Conservation (phyloP, 2,888 invertebrate genomes). For the Cerceris rybyensis region DNA sequence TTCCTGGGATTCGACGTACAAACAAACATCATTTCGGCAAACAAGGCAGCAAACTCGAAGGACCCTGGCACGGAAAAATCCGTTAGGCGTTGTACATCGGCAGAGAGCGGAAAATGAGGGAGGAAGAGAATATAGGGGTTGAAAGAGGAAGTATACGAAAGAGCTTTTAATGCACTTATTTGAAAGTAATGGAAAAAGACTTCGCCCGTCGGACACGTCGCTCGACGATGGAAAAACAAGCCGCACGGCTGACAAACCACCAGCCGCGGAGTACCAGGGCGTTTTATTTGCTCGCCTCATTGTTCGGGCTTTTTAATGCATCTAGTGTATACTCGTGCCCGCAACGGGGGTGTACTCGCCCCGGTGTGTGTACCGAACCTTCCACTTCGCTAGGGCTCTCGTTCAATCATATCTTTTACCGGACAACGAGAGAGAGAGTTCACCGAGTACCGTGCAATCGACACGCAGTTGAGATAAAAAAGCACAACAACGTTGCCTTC, state of each 20-base stretch:
- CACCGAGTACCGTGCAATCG: slow-evolving; percentile 52
- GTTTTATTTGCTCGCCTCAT: slow-evolving; percentile 66
- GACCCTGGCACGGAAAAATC: slow-evolving; percentile 24
- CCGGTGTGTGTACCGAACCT: slow-evolving; percentile 48
- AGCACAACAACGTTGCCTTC: background rate
- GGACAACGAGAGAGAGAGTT: slow-evolving; percentile 63
- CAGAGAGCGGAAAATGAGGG: slow-evolving; percentile 22
- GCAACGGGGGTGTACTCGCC: slow-evolving; percentile 42
- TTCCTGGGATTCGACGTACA: no score
- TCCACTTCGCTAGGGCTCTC: slow-evolving; percentile 43
- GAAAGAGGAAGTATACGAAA: slow-evolving; percentile 11
- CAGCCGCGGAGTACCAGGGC: slow-evolving; percentile 49
- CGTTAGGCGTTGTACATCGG: slow-evolving; percentile 23
- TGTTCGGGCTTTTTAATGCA: slow-evolving; percentile 66
- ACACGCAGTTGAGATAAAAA: slow-evolving; percentile 12
- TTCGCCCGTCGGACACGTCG: slow-evolving; percentile 47
- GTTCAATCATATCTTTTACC: slow-evolving; percentile 68
- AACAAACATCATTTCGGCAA: no score
- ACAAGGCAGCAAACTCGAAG: no score
- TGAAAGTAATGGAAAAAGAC: slow-evolving; percentile 60
- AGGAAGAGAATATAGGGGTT: slow-evolving; percentile 8
- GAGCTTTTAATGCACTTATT: slow-evolving; percentile 57
- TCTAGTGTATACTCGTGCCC: slow-evolving; percentile 36
- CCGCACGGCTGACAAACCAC: slow-evolving; percentile 63
- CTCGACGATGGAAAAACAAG: slow-evolving; percentile 63